Base-by-base conservation (phyloP, 2,888 invertebrate genomes). In the Tenthredo scrophulariae region DNA sequence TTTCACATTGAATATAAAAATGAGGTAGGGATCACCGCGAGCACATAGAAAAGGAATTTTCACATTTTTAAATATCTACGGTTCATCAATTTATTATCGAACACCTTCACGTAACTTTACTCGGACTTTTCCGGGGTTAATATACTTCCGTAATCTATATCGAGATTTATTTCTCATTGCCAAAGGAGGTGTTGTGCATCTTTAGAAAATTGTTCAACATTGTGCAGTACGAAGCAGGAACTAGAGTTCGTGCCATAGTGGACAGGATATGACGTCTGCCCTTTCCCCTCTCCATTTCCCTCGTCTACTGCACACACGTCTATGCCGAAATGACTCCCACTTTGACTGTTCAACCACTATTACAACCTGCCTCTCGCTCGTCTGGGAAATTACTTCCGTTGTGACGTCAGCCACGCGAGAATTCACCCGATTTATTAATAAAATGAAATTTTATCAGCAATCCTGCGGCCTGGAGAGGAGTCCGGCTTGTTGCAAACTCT, bases 381-480 rank as follows among this genome's bases (percentile, higher is more conserved):
- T 93, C 93, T 93, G 91, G 92, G 92, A 93, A 93, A 93, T 93
- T 93, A 93, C 93, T 92, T 93, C 93, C 93, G 92, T 91, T 89
- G 89, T 89, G 90, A 83, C 67, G 70, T 83, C 65, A 43, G 5
- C 67, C 83, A 83, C 50, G 50, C 50, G 29, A 67, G 50, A 67
- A 37, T 29, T 83, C n/a, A 37, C 46, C 13, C 9, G 67, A 80
- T 62, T 80, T 62, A 62, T 80, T 62, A 62, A 26, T 62, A 40
- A 62, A 80, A 62, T 80, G 18, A 37, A 40, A 65, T 40, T 26
- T 54, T 18, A 26, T 18, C 7, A 72, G 37, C 6, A 13, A 40
- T 72, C 72, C 18, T 18, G 37, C 37, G 37, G 7, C 6, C 2
- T 37, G 37, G 37, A 26, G 9, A 29, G 29, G 29, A 33, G 15